Percentiles rank a stretch among this genome's conserved stretches.
These are phyloP conservation scores for Sebastolobus alascanus DNA, from an alignment of 2,797 vertebrate genomes.

Conservation along the genomic window DNA sequence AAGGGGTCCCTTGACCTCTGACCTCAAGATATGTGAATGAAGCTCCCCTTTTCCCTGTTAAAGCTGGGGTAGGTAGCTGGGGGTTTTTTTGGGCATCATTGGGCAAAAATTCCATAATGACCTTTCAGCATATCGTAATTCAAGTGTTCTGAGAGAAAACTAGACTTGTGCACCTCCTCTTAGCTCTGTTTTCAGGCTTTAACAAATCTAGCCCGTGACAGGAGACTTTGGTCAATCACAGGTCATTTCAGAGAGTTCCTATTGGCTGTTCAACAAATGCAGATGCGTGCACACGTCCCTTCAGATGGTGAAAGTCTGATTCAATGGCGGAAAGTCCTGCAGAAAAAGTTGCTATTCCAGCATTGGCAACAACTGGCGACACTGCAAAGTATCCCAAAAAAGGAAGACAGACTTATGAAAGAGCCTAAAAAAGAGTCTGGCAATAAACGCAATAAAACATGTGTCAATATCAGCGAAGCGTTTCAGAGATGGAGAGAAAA, in stretches of 20 bases:
- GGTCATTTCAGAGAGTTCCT: neutral
- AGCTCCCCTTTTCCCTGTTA: neutral
- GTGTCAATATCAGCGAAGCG: neutral
- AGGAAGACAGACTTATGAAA: neutral
- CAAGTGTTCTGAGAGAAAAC: neutral
- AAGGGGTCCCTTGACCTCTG: no score
- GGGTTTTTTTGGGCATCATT: neutral
- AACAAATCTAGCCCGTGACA: neutral
- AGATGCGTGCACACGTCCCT: neutral
- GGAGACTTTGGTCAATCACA: neutral
- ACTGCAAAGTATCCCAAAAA: neutral
- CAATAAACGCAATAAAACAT: neutral
- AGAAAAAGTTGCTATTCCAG: neutral
- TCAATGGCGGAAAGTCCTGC: neutral
- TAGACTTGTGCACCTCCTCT: neutral
- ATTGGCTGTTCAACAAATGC: neutral
- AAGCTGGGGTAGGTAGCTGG: neutral
- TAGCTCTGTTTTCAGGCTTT: no score
- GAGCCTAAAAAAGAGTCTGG: neutral
- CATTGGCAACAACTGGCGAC: neutral
- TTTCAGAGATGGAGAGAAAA: neutral
- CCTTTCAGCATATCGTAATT: neutral
- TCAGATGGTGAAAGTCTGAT: neutral
- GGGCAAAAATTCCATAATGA: neutral
- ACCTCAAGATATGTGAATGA: no score